Base-by-base conservation (phyloP, 1,140 invertebrate genomes). In the Chelonus insularis region DNA sequence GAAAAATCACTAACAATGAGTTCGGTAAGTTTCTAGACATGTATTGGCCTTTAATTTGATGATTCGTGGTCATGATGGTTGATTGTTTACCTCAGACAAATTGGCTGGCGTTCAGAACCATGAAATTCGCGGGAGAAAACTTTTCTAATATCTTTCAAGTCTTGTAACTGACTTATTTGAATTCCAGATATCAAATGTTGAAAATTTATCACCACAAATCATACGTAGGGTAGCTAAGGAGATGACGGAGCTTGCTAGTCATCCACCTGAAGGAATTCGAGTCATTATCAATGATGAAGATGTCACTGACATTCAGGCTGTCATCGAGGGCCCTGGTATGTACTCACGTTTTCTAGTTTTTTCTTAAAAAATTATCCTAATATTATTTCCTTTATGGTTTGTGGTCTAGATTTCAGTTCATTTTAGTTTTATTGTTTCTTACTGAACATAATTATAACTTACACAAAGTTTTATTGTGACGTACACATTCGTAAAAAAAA, bases 131-230 rank as follows among this genome's bases (percentile, higher is more conserved):
- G 52, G 52, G 52, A 37, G 32, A 55, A 55, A 55, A 36, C 3
- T 20, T 2, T 29, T 7, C 1, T 4, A 9, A 1, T 6, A 8
- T 21, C 1, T 8, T 23, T 23, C 20, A 8, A 14, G 6, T 8
- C 16, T 45, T 4, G 5, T 18, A 23, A 14, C 3, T 6, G 5
- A 6, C 1, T 50, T 39, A 9, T 23, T n/a, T 50, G 20, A 20
- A 1, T 55, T 60, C 39, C 68, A 89, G 87, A 88, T 89, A 80
- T 92, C 90, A 18, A 96, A 96, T 83, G 91, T 96, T 58, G 94
- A 96, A 82, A 96, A 96, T 83, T 80, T 96, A 55, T 93, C 93
- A 52, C 94, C 94, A n/a, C 93, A 96, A 84, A 92, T 92, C 43
- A 94, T 96, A 34, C 81, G 93, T 25, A 86, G 89, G 73, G 89